Percentiles rank a stretch among this genome's conserved stretches.
phyloP scores from a whole-genome alignment of 1,140 invertebrate species.

The Papilio dardanus region DNA sequence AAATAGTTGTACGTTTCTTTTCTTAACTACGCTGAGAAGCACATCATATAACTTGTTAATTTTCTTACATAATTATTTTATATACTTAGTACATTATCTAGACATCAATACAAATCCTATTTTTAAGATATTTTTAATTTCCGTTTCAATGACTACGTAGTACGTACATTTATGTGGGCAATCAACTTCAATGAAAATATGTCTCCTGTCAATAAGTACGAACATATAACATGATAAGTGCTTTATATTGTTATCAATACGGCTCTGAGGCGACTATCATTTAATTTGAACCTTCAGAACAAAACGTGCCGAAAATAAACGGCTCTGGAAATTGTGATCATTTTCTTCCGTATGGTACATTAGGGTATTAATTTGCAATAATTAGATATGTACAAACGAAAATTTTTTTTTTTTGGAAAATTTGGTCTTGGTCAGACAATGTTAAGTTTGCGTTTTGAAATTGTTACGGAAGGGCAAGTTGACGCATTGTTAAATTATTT shows the following conservation, averaged over 20 bases:
- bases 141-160: background rate
- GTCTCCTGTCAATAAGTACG: conserved; percentile 68
- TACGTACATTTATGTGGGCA: conserved; percentile 72
- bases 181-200: conserved; percentile 78
- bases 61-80: conserved; percentile 18
- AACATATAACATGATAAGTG: conserved; percentile 39
- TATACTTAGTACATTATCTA: conserved; percentile 19
- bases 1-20: conserved; percentile 20
- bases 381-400: conserved; percentile 10
- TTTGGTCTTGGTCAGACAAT: background rate
- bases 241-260: conserved; percentile 32
- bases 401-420: background rate
- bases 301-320: background rate
- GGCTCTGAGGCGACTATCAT: conserved; percentile 7
- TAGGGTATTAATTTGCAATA: conserved; percentile 7
- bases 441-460: background rate
- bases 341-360: conserved; percentile 10
- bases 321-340: background rate
- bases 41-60: conserved; percentile 28
- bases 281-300: conserved; percentile 1
- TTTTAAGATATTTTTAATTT: conserved; percentile 26
- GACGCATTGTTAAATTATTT: background rate
- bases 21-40: conserved; percentile 12
- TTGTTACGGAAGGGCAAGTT: background rate
- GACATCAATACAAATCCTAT: conserved; percentile 9